Conservation (phyloP, 2,797 vertebrate species). For the Threskiornis aethiopicus region DNA sequence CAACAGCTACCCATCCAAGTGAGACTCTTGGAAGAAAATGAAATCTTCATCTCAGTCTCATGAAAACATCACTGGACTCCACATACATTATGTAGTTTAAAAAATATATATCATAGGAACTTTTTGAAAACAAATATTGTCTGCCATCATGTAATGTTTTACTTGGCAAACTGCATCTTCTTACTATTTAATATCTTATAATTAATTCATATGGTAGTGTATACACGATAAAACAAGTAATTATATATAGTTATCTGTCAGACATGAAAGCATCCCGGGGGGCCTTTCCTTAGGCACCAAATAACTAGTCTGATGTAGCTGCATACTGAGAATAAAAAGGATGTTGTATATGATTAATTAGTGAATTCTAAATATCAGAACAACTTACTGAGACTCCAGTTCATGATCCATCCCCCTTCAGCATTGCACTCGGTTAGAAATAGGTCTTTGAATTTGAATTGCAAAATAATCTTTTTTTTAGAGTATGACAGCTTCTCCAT, state of each 20-base stretch:
- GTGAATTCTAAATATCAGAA: neutral
- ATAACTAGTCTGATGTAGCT: neutral
- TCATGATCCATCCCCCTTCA: neutral
- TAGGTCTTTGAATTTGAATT: neutral
- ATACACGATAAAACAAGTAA: conserved; percentile 1
- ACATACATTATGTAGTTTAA: neutral
- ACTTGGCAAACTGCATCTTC: conserved; percentile 5
- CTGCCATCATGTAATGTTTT: neutral
- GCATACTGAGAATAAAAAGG: neutral
- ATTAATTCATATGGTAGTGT: conserved; percentile 16
- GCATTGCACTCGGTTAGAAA: neutral
- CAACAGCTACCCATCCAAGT: neutral
- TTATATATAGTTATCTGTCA: conserved; percentile 18
- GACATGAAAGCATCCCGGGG: neutral
- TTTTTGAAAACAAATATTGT: neutral
- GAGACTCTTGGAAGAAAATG: neutral
- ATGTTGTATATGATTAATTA: conserved; percentile 13
- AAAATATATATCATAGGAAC: neutral
- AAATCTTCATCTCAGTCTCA: neutral
- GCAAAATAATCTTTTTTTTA: neutral
- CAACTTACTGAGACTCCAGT: neutral
- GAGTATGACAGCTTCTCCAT: neutral
- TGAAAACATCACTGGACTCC: neutral
- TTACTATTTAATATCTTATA: conserved; percentile 30
- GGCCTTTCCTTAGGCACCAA: neutral